Base-by-base conservation (phyloP, 2,113 vertebrate species). In the Seriola aureovittata region DNA sequence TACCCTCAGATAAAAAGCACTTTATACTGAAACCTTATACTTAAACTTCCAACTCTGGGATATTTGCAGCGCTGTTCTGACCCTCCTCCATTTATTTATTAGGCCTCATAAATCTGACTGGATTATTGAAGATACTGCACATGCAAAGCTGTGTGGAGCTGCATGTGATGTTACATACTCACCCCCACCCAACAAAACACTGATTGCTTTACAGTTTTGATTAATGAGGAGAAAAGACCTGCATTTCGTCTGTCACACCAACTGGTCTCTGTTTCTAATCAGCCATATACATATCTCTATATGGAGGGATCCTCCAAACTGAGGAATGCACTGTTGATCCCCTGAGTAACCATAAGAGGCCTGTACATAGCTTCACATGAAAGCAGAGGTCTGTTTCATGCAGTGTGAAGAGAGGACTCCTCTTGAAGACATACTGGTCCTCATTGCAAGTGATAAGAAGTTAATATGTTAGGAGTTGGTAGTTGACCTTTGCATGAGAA, bases 181-280 rank as follows among this genome's bases (percentile, higher is more conserved):
- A 58, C 46, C n/a, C n/a, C 21, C 44, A 19, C 73, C 63, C n/a
- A 25, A 71, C 16, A 16, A 84, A 82, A 75, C 50, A 60, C 29
- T 17, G 42, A 69, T 7, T 50, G 54, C 19, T 48, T 67, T 66
- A 78, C 69, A 78, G 29, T 42, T 52, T n/a, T 73, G 81, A 84
- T 71, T 82, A 57, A 80, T 59, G 73, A 81, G 25, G 32, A 74
- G 32, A 71, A 55, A 42, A 62, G 65, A 17, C 40, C 92, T 92
- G 89, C 71, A 5, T 75, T 90, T 58, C 65, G 58, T 88, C 90
- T 66, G 42, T 72, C 63, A 40, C 75, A 69, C 54, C 16, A 11
- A 19, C 54, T 0, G 58, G 62, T 25, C 66, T 77, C 77, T 89
- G 88, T 57, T 88, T 85, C 84, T 44, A 64, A 82, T 91, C 81